Base-by-base conservation (phyloP, 2,113 vertebrate species). In the Gopherus flavomarginatus region DNA sequence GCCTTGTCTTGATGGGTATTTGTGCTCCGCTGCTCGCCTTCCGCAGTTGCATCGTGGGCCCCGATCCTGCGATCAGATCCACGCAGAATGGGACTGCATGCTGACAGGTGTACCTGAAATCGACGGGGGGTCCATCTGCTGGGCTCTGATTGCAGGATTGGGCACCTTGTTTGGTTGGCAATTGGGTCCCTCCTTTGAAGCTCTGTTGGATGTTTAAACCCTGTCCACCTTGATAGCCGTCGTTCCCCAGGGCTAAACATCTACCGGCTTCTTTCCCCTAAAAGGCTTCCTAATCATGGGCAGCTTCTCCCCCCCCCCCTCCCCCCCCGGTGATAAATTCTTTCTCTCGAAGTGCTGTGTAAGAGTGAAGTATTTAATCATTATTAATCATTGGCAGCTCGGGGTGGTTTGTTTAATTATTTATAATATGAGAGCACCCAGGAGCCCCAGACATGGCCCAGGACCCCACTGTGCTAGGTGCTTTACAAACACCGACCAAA, bases 341-440 rank as follows among this genome's bases (percentile, higher is more conserved):
- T 65, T 35, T 31, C 62, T 65, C 14, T 35, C 29, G 14, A 35
- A 35, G 62, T 31, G 3, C 62, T 35, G 7, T 65, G 6, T 65
- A 65, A 35, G 7, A 65, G 31, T 3, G 1, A 35, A 65, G 62
- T 65, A 35, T 65, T 54, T 26, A 21, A 2, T 0, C 0, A 1
- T 6, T 87, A 35, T 57, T 5, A 0, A n/a, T 77, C 57, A 57
- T 49, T 22, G 62, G 65, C 89, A 81, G 80, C 86, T 91, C 26
- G 0, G 1, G 22, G 57, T n/a, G 50, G 2, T 42, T 11, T 47
- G 12, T 91, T 35, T 6, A 31, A 16, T 62, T 62, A 14, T 62
- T 62, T 65, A 35, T 65, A 4, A 7, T 31, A 35, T 35, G 62
- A 65, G 35, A 65, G 62, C 31, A 65, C 6, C 72, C 8, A 16